A percentile compares a stretch with the other conserved stretches of the same genome.
phyloP scores from a whole-genome alignment of 2,797 vertebrate genomes.

The Squalus acanthias region DNA sequence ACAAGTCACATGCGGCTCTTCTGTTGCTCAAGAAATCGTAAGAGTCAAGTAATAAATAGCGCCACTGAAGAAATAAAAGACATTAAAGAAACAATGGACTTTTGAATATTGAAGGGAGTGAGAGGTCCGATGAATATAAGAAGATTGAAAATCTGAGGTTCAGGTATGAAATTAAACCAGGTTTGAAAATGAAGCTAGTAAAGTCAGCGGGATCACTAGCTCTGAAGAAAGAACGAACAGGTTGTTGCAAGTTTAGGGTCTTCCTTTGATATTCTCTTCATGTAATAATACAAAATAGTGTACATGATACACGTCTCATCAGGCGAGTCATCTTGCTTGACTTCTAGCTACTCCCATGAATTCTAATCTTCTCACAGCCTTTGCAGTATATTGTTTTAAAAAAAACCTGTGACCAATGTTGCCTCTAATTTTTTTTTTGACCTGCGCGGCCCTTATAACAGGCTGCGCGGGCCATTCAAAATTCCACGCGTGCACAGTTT shows the following conservation, averaged over 20 bases:
- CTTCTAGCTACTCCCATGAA: no score
- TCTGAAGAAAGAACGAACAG: not conserved
- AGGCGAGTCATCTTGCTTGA: not conserved
- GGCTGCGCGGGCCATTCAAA: no score
- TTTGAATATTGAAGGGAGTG: not conserved
- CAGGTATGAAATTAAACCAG: no score
- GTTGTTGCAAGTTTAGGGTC: not conserved
- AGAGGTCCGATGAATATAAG: not conserved
- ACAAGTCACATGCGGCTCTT: not conserved
- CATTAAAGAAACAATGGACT: not conserved
- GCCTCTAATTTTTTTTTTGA: no score
- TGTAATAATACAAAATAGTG: not conserved
- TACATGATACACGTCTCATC: not conserved
- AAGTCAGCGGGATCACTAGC: not conserved
- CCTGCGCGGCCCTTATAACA: no score
- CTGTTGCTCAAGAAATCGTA: not conserved
- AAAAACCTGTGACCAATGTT: no score
- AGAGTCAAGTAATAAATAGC: not conserved
- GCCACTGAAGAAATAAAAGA: not conserved
- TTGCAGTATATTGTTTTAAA: no score
- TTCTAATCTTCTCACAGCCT: no score
- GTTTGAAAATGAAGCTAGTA: not conserved
- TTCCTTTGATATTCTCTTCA: not conserved
- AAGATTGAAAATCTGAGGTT: not conserved
- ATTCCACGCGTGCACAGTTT: no score